A percentile compares a stretch with the other conserved stretches of the same genome.
Conservation (phyloP, 2,797 vertebrate genomes). For the Natrix natrix region DNA sequence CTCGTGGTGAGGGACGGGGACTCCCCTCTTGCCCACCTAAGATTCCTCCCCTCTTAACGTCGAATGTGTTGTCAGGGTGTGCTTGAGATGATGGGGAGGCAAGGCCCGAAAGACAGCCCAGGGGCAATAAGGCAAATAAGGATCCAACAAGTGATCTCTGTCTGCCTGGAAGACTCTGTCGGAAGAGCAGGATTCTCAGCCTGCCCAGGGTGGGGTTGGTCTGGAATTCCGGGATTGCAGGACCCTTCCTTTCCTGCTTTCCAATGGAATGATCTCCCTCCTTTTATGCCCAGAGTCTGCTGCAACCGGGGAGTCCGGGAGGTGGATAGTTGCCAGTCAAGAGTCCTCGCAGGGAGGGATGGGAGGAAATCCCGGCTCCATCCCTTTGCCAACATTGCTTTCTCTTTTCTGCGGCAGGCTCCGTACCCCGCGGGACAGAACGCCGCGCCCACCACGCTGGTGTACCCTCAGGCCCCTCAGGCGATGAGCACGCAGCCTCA, state of each 20-base stretch:
- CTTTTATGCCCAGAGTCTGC: background rate
- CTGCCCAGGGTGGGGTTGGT: too few species aligned
- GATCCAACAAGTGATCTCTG: too few species aligned
- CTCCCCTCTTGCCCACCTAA: background rate
- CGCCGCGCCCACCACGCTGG: slow-evolving; percentile 86
- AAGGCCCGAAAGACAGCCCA: background rate
- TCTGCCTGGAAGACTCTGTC: background rate
- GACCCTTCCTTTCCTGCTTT: background rate
- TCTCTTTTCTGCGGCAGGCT: slow-evolving; percentile 75
- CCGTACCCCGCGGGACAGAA: slow-evolving; percentile 94
- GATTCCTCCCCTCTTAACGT: background rate
- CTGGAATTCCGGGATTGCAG: background rate
- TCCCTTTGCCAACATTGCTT: slow-evolving; percentile 6
- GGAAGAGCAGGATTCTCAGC: background rate
- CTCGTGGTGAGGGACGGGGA: background rate
- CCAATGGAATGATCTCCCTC: background rate
- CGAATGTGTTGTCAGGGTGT: background rate
- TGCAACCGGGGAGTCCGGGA: background rate
- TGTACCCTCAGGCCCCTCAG: slow-evolving; percentile 92
- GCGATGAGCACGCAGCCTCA: slow-evolving; percentile 95
- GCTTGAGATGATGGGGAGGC: background rate
- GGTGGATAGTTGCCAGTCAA: background rate
- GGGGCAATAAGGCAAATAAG: background rate
- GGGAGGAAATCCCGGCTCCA: background rate
- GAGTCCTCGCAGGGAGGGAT: too few species aligned